Evolutionary conservation across 2,888 invertebrate genomes (phyloP).

Genomic region (Spatulosminthurus flaviceps): DNA sequence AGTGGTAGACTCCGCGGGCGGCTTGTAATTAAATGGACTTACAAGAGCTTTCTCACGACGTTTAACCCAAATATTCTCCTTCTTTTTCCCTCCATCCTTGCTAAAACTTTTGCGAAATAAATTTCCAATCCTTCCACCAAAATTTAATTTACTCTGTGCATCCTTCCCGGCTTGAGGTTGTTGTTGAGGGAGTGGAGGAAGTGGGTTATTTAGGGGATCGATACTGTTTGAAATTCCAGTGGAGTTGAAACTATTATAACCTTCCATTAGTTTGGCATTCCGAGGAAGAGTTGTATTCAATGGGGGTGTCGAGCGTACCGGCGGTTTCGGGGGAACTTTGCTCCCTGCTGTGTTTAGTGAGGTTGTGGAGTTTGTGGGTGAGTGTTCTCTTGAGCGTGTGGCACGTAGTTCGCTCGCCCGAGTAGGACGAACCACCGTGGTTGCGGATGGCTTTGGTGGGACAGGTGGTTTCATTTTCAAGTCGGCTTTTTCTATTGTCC

Average conservation of each 20-base stretch:
- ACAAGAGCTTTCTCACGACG: conserved; percentile 53
- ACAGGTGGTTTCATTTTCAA: conserved; percentile 55
- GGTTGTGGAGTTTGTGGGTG: conserved; percentile 56
- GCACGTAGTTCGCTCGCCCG: conserved; percentile 58
- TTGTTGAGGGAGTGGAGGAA: conserved; percentile 23
- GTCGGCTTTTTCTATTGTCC: conserved; percentile 67
- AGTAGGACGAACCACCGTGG: conserved; percentile 57
- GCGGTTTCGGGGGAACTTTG: conserved; percentile 63
- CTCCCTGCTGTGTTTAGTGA: conserved; percentile 52
- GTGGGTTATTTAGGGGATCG: conserved; percentile 5
- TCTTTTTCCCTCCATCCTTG: conserved; percentile 40
- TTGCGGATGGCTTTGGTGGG: conserved; percentile 55
- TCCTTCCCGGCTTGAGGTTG: conserved; percentile 25
- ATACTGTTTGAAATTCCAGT: not conserved
- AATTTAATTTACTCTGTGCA: conserved; percentile 27
- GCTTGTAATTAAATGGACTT: conserved; percentile 57
- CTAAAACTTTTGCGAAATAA: conserved; percentile 45
- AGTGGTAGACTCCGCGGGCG: conserved; percentile 46
- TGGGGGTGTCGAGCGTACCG: conserved; percentile 56
- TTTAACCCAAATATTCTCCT: conserved; percentile 55
- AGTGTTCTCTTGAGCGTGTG: conserved; percentile 57
- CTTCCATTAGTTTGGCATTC: conserved; percentile 47
- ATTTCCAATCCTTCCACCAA: conserved; percentile 41
- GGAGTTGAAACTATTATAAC: conserved; percentile 5
- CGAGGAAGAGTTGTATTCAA: conserved; percentile 45